These are phyloP conservation scores for Selene dorsalis DNA, from an alignment of 2,797 vertebrate genomes.

Conservation along the genomic window DNA sequence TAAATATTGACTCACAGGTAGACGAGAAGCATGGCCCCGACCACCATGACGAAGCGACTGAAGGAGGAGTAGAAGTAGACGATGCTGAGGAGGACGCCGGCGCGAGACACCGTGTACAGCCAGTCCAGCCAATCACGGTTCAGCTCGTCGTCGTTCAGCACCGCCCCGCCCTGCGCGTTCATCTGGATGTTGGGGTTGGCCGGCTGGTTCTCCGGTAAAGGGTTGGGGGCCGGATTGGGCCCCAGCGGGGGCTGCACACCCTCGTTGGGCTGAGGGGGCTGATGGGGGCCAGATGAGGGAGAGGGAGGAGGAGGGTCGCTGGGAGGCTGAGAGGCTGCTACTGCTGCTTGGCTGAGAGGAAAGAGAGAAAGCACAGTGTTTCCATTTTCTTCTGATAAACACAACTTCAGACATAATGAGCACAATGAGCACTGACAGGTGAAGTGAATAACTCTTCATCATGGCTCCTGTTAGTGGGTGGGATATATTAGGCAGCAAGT, in stretches of 20 bases:
- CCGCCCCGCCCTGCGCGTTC: conserved; percentile 94
- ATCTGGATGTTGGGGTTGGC: conserved; percentile 92
- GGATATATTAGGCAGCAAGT: no score
- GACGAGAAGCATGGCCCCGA: conserved; percentile 95
- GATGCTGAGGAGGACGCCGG: conserved; percentile 94
- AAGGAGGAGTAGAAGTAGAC: conserved; percentile 99
- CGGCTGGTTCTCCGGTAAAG: conserved; percentile 88
- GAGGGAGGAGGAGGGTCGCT: conserved; percentile 48
- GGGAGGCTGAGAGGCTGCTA: conserved; percentile 89
- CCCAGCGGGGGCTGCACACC: conserved; percentile 75
- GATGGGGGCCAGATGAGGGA: conserved; percentile 48
- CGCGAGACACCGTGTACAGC: conserved; percentile 94
- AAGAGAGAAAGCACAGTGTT: no score
- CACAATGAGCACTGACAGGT: no score
- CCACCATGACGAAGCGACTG: conserved; percentile 95
- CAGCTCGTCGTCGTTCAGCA: conserved; percentile 94
- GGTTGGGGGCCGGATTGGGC: conserved; percentile 75
- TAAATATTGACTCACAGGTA: conserved; percentile 90
- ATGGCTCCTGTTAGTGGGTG: no score
- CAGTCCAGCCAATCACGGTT: conserved; percentile 98
- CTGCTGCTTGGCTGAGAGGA: conserved; percentile 90
- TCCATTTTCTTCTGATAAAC: no score
- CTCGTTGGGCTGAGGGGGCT: conserved; percentile 75
- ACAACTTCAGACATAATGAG: no score
- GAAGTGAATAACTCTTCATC: no score